phyloP scores from a whole-genome alignment of 2,113 vertebrate species.

The Rhinolophus sinicus region DNA sequence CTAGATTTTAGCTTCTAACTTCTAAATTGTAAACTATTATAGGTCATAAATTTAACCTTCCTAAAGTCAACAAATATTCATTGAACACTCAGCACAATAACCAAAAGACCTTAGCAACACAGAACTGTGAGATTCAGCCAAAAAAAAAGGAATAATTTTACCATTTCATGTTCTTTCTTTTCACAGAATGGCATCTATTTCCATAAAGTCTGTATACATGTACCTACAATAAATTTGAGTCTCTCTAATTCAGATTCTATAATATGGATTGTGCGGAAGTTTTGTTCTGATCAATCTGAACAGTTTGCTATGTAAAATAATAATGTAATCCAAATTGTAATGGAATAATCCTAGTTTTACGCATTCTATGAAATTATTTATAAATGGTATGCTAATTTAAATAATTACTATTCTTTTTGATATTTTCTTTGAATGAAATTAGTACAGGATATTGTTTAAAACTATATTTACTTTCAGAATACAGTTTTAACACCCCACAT shows the following conservation, averaged over 20 bases:
- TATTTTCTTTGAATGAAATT: conserved; percentile 41
- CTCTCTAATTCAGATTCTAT: background rate
- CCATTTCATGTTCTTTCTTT: background rate
- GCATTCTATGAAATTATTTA: background rate
- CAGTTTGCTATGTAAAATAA: background rate
- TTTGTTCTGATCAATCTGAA: background rate
- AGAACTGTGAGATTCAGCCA: background rate
- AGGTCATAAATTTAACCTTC: background rate
- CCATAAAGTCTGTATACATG: background rate
- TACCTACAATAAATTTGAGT: background rate
- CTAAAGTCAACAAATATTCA: background rate
- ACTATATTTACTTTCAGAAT: background rate
- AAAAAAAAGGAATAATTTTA: background rate
- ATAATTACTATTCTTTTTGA: background rate
- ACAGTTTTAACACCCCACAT: background rate
- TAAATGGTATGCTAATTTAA: background rate
- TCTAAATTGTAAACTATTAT: background rate
- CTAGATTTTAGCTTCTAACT: background rate
- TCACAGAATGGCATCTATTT: background rate
- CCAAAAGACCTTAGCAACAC: background rate
- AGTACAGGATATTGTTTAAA: conserved; percentile 2
- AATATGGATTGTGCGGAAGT: background rate
- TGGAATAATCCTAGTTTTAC: conserved; percentile 8
- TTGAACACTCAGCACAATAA: background rate
- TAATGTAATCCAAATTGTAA: background rate